These are phyloP conservation scores for Drosophila paulistorum DNA, from an alignment of 1,140 invertebrate genomes.

Conservation along the genomic window DNA sequence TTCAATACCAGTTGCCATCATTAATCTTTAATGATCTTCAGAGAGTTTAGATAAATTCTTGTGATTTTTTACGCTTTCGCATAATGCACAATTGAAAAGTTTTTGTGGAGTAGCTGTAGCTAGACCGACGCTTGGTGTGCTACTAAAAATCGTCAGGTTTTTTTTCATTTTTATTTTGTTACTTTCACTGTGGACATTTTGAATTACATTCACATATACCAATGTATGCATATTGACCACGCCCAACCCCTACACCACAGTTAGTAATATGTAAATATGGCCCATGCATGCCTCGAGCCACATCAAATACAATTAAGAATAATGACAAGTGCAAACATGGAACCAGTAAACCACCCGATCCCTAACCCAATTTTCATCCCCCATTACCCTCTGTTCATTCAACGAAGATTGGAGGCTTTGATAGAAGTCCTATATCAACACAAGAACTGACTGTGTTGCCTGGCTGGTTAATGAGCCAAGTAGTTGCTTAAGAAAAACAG, in stretches of 20 bases:
- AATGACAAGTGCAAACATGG: slow-evolving; percentile 80
- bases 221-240: slow-evolving; percentile 15
- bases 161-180: background rate
- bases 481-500: slow-evolving; percentile 47
- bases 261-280: slow-evolving; percentile 60
- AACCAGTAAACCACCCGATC: slow-evolving; percentile 23
- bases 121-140: slow-evolving; percentile 20
- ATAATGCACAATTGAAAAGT: slow-evolving; percentile 28
- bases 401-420: slow-evolving; percentile 63
- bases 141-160: slow-evolving; percentile 48
- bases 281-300: slow-evolving; percentile 53
- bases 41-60: background rate
- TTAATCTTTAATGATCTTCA: too few species aligned
- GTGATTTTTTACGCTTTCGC: slow-evolving; percentile 46
- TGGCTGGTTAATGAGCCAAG: slow-evolving; percentile 38
- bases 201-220: slow-evolving; percentile 21
- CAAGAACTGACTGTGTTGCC: background rate
- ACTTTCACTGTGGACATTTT: slow-evolving; percentile 13
- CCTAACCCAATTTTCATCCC: background rate
- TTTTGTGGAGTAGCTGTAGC: slow-evolving; percentile 9
- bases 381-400: background rate
- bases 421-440: slow-evolving; percentile 38
- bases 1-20: slow-evolving; percentile 71
- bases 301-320: slow-evolving; percentile 77
- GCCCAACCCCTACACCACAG: background rate